phyloP scores from a whole-genome alignment of 2,888 invertebrate genomes.

The Cheilosia variabilis region DNA sequence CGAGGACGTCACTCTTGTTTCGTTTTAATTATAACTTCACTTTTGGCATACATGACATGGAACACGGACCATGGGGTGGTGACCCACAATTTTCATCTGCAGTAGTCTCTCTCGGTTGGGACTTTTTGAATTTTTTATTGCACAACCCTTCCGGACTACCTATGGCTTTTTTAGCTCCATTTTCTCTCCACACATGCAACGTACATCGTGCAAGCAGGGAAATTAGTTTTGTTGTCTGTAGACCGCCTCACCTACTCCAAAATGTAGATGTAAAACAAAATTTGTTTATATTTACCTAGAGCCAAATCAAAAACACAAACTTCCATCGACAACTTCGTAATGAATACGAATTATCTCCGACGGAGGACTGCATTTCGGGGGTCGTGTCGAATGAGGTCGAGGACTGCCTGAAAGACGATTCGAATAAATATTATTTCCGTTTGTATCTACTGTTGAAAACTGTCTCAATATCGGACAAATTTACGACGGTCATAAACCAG shows the following conservation, averaged over 20 bases:
- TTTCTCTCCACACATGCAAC: neutral
- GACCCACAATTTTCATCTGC: slow-evolving; percentile 26
- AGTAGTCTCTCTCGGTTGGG: neutral
- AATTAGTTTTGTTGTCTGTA: slow-evolving; percentile 2
- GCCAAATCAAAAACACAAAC: slow-evolving; percentile 31
- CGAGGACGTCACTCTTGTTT: neutral
- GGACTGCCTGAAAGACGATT: slow-evolving; percentile 38
- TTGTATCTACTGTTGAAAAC: slow-evolving; percentile 33
- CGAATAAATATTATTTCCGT: slow-evolving; percentile 53
- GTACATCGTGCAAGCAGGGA: neutral
- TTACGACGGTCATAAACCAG: slow-evolving; percentile 53
- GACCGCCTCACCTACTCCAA: neutral
- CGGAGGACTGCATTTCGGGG: slow-evolving; percentile 21
- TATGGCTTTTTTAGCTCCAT: neutral
- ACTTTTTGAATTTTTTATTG: neutral
- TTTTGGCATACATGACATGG: slow-evolving; percentile 13
- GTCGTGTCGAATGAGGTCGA: slow-evolving; percentile 18
- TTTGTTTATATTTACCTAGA: slow-evolving; percentile 37
- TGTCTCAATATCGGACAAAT: slow-evolving; percentile 64
- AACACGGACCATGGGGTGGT: neutral
- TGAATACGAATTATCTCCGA: slow-evolving; percentile 32
- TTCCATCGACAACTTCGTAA: slow-evolving; percentile 15
- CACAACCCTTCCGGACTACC: neutral
- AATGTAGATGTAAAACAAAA: slow-evolving; percentile 2
- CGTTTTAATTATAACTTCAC: slow-evolving; percentile 41